Evolutionary conservation across 1,140 invertebrate species (phyloP), one percentile per base, ranked within the genome.

Genomic region (Melanaphis sacchari): DNA sequence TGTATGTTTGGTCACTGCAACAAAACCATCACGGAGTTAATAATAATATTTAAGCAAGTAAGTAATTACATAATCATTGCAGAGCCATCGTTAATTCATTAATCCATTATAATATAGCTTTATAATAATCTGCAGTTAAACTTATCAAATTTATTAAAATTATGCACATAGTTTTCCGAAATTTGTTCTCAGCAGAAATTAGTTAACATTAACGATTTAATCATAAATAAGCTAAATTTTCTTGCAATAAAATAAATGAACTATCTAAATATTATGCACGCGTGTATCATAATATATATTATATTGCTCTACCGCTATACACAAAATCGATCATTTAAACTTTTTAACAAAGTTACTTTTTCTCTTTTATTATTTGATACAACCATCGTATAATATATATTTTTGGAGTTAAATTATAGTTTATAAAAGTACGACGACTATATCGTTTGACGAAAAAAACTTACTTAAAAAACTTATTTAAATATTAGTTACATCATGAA

Each of bases 1-100:
- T 89, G 87, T 52, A 52, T 38, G 87, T 52, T 89, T 52, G 87
- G 87, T 89, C 87, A 89, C n/a, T 26, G n/a, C n/a, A 11, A 36
- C n/a, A 22, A 24, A 38, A 9, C 21, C 36, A 9, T 52, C n/a
- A 52, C 46, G 46, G 85, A 88, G 85, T 49, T 24, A 31, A 22
- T 88, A 38, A 36, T 26, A 8, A 4, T 46, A 21, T 41, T 84
- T 41, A 36, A 76, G 36, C 59, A 36, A n/a, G 31, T 76, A 76
- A n/a, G 1, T 76, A 76, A 15, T 76, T n/a, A n/a, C n/a, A n/a
- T 76, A 15, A 31, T 11, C 59, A n/a, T 11, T 66, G 9, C n/a
- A n/a, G n/a, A n/a, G n/a, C 9, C 26, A 31, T 66, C 26, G 11
- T 4, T n/a, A n/a, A 66, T 9, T 66, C n/a, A 36, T 76, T n/a